These are phyloP conservation scores for Dysidea cf. avara DNA, from an alignment of 37 sponge, comb jelly and placozoan species.

Conservation along the genomic window DNA sequence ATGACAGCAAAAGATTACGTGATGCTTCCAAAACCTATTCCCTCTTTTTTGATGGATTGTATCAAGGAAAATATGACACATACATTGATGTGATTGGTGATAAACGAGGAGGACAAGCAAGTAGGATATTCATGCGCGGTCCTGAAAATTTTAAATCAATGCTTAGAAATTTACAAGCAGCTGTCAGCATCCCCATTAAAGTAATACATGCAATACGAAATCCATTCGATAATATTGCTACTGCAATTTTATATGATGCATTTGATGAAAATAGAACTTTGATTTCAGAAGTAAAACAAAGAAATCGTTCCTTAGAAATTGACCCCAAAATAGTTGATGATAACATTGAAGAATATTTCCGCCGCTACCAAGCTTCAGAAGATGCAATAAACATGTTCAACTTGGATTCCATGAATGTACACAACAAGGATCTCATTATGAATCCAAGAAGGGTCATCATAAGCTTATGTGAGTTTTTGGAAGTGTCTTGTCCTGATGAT, in stretches of 20 bases:
- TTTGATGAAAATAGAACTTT: too few relatives aligned
- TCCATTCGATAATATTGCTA: constrained; percentile 44
- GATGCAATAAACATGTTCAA: constrained; percentile 1
- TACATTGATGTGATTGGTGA: constrained; percentile 35
- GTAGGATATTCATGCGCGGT: neutral
- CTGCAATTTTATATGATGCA: neutral
- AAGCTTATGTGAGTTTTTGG: constrained; percentile 8
- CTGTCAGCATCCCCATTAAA: neutral
- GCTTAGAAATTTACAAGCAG: neutral
- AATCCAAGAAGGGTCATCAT: neutral
- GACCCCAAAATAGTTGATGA: too few relatives aligned
- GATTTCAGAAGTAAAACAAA: too few relatives aligned
- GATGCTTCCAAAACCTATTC: constrained; percentile 12
- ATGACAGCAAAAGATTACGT: neutral
- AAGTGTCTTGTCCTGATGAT: constrained; percentile 1
- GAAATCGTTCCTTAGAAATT: too few relatives aligned
- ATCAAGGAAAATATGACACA: constrained; percentile 5
- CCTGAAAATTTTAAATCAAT: neutral
- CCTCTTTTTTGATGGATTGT: constrained; percentile 7
- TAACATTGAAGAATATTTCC: too few relatives aligned
- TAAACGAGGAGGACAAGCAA: constrained; percentile 11
- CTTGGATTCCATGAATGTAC: constrained; percentile 4
- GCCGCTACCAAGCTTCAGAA: neutral
- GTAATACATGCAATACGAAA: constrained; percentile 40
- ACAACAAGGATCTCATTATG: constrained; percentile 15